Conservation (phyloP, 2,113 vertebrate genomes). For the Hippopotamus amphibius region DNA sequence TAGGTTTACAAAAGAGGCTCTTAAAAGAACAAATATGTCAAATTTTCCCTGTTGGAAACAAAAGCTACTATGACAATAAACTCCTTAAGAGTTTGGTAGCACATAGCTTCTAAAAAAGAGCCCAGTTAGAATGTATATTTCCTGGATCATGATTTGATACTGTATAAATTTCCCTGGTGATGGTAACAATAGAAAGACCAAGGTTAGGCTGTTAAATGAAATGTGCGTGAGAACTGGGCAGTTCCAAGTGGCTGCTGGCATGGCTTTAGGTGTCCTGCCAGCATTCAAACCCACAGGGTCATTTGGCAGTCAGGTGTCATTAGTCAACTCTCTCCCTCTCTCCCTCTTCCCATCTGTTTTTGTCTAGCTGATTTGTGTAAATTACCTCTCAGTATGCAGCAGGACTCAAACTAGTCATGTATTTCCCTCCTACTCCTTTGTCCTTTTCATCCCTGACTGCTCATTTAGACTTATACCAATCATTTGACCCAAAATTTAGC, state of each 20-base stretch:
- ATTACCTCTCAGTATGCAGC: constrained; percentile 83
- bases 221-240: constrained; percentile 70
- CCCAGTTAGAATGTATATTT: background rate
- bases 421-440: constrained; percentile 78
- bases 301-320: constrained; percentile 86
- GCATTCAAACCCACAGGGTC: constrained; percentile 80
- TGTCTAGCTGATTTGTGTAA: constrained; percentile 82
- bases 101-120: background rate
- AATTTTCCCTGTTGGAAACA: constrained; percentile 67
- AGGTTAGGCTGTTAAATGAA: constrained; percentile 79
- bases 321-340: constrained; percentile 76
- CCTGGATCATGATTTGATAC: constrained; percentile 1
- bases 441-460: constrained; percentile 78
- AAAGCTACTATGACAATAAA: constrained; percentile 34
- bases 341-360: constrained; percentile 86
- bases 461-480: constrained; percentile 59
- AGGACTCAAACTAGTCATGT: constrained; percentile 50
- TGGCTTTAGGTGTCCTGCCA: constrained; percentile 68
- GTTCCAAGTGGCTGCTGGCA: constrained; percentile 80
- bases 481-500: constrained; percentile 72
- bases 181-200: constrained; percentile 60
- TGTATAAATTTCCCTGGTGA: constrained; percentile 38
- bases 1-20: constrained; percentile 64
- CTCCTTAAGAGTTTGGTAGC: constrained; percentile 13
- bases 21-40: constrained; percentile 59